Base-by-base conservation (phyloP, 2,113 vertebrate genomes). In the Planiliza haematocheilus region DNA sequence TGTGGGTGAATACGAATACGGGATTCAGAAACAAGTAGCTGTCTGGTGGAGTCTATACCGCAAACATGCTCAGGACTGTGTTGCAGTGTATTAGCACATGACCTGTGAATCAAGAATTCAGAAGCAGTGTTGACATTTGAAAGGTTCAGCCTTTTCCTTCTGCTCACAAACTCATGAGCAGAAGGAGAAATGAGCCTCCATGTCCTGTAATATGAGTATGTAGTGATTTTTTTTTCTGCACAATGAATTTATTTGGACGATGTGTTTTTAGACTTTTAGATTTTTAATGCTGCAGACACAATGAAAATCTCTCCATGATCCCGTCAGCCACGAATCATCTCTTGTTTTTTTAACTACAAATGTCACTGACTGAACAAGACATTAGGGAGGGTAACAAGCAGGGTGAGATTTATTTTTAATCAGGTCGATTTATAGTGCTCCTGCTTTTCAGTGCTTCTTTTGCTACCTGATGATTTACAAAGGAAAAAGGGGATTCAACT, bases 1-100 rank as follows among this genome's bases (percentile, higher is more conserved):
- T 86, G 84, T 71, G 79, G 45, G 50, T 69, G 86, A 85, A 90
- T 88, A 74, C 72, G 58, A 84, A 85, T 68, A 51, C 45, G 70
- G 70, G 82, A 84, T 83, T 86, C 12, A 70, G 49, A 55, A 59
- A 67, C 39, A 50, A 52, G 10, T 37, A 62, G 62, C 67, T 68
- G 42, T 58, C 20, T 46, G 65, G 37, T 36, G 52, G 10, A 75
- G 74, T 82, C 46, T 58, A 65, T 68, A 64, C 6, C 0, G n/a
- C 57, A 18, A 56, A 73, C 71, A 83, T 62, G 82, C 61, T 62
- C 49, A 34, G 34, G 37, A 50, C 42, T 20, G 60, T 58, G 64
- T 48, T 71, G 69, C 64, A 72, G 74, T 80, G 61, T 63, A 74
- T 84, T 81, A 82, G 65, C 74, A 39, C 76, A 60, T 83, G 84